These are phyloP conservation scores for Yponomeuta plumbellus DNA, from an alignment of 2,888 invertebrate species.

Conservation along the genomic window DNA sequence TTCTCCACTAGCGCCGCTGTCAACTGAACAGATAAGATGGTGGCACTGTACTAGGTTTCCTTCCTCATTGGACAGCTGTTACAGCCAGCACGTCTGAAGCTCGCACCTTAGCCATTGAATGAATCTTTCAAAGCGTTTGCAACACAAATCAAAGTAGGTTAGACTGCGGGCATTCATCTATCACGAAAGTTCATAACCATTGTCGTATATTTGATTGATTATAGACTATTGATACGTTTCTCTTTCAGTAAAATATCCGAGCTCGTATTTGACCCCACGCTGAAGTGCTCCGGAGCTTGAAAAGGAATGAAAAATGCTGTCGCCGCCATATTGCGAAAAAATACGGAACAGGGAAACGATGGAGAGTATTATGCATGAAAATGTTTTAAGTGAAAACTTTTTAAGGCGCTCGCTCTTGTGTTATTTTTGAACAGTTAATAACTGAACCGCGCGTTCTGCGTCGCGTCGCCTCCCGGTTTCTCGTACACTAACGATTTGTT, in stretches of 20 bases:
- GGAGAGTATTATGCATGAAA: background rate
- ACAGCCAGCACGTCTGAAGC: too few species aligned
- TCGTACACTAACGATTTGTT: too few species aligned
- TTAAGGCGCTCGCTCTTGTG: background rate
- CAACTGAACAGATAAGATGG: too few species aligned
- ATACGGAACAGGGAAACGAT: background rate
- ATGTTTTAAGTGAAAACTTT: background rate
- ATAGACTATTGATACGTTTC: constrained; percentile 11
- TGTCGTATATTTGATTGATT: constrained; percentile 14
- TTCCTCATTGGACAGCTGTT: too few species aligned
- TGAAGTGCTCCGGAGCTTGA: background rate
- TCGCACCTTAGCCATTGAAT: background rate
- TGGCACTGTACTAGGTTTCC: too few species aligned
- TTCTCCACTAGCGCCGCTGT: too few species aligned
- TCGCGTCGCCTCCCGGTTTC: too few species aligned
- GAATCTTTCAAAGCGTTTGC: background rate
- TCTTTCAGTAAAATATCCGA: constrained; percentile 11
- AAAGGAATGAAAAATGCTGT: background rate
- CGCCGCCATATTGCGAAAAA: background rate
- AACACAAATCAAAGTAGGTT: too few species aligned
- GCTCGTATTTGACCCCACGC: background rate
- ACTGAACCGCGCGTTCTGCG: too few species aligned
- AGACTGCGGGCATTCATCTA: constrained; percentile 2
- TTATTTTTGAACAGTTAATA: background rate
- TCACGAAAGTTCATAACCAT: constrained; percentile 14